phyloP scores from a whole-genome alignment of 2,888 invertebrate species.

The Camptogramma bilineatum region DNA sequence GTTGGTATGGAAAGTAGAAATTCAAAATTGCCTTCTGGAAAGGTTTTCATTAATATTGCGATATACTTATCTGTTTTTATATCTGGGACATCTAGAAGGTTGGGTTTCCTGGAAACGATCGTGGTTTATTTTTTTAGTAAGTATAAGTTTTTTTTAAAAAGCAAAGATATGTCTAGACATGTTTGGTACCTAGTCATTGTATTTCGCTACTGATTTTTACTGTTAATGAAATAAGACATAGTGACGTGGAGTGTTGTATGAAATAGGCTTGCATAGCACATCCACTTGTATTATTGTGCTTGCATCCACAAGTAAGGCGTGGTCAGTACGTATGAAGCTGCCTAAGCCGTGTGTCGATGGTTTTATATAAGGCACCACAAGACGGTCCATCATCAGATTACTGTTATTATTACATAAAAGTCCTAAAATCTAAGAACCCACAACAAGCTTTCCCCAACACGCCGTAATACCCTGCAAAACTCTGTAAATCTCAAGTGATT shows the following conservation, averaged over 20 bases:
- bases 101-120: too few relatives aligned
- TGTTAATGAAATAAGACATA: too few relatives aligned
- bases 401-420: neutral
- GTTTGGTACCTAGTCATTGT: too few relatives aligned
- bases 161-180: too few relatives aligned
- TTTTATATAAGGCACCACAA: neutral
- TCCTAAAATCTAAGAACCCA: constrained; percentile 1
- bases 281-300: neutral
- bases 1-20: constrained; percentile 13
- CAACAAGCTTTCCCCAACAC: constrained; percentile 6
- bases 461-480: constrained; percentile 10
- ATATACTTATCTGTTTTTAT: neutral
- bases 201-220: too few relatives aligned
- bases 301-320: neutral
- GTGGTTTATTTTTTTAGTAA: too few relatives aligned
- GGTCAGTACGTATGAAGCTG: neutral
- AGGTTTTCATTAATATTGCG: neutral
- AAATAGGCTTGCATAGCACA: too few relatives aligned
- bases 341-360: neutral
- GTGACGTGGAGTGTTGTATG: neutral
- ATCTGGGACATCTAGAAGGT: neutral
- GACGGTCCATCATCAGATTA: neutral
- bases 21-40: constrained; percentile 9
- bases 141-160: too few relatives aligned
- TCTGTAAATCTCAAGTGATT: constrained; percentile 27